Conservation (phyloP, 2,113 vertebrate species). For the Vicugna pacos region DNA sequence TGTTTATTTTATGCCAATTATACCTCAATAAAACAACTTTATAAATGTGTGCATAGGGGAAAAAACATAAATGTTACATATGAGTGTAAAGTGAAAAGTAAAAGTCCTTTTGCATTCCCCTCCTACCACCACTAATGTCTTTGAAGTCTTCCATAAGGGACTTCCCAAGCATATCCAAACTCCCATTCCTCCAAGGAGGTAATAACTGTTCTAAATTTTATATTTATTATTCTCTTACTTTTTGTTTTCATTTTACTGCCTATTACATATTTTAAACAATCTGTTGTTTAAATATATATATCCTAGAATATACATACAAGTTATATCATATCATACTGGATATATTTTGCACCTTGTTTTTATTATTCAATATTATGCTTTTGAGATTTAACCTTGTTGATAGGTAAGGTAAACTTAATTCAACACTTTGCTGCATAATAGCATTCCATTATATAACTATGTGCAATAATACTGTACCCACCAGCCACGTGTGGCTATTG, state of each 20-base stretch:
- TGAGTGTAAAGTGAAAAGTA: not conserved
- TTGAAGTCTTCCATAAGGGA: not conserved
- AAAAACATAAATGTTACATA: not conserved
- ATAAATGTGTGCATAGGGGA: not conserved
- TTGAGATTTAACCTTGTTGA: not conserved
- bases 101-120: not conserved
- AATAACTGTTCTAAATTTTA: not conserved
- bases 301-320: not conserved
- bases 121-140: not conserved
- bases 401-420: not conserved
- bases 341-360: constrained; percentile 1
- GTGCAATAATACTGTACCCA: not conserved
- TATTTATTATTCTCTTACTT: not conserved
- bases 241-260: not conserved
- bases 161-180: not conserved
- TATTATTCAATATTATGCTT: not conserved
- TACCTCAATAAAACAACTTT: not conserved
- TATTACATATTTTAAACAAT: not conserved
- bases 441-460: not conserved
- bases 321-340: not conserved
- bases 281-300: not conserved
- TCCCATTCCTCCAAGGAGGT: not conserved
- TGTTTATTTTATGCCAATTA: not conserved
- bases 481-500: not conserved
- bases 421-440: not conserved